Base-by-base conservation (phyloP, 2,113 vertebrate genomes). In the Oenanthe melanoleuca region DNA sequence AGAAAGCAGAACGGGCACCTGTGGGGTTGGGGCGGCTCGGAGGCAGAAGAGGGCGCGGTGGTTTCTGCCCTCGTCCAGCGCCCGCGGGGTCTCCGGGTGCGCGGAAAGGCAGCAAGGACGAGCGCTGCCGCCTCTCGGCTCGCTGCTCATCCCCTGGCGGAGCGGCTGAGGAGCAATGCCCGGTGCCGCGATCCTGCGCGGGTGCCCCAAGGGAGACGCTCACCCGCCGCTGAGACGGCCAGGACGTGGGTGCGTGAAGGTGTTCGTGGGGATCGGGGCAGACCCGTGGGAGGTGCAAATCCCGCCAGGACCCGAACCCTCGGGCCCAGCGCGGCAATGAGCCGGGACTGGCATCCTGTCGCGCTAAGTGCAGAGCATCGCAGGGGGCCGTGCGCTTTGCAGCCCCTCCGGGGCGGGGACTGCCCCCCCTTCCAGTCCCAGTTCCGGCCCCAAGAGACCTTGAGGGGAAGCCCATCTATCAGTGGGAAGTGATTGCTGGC, bases 101-200 rank as follows among this genome's bases (percentile, higher is more conserved):
- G 5, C 12, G 14, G 22, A 61, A 24, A 40, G 55, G 12, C 37
- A 11, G 1, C 11, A 5, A 33, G 59, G 26, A 12, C 3, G 5
- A 22, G 42, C 3, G 3, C 37, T n/a, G 50, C 60, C 8, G 6
- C 59, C 56, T 8, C 67, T 52, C 40, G 4, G 45, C 2, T 4
- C 0, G 4, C 8, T 45, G 71, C 18, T 65, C 19, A 5, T 12
- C 13, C 13, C 3, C 11, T 14, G 3, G 37, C 6, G 0, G 24
- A 44, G 40, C 9, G n/a, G 8, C 65, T 20, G 71, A 29, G 33
- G 26, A 45, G 24, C 72, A 13, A 4, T 3, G 3, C 33, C 14
- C 5, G 1, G 8, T 7, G 28, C 18, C 44, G 8, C 15, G 21
- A 1, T 65, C 25, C 45, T 42, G 55, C 15, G 1, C 2, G 31